phyloP scores from a whole-genome alignment of 2,113 vertebrate species.

The Eira barbara region DNA sequence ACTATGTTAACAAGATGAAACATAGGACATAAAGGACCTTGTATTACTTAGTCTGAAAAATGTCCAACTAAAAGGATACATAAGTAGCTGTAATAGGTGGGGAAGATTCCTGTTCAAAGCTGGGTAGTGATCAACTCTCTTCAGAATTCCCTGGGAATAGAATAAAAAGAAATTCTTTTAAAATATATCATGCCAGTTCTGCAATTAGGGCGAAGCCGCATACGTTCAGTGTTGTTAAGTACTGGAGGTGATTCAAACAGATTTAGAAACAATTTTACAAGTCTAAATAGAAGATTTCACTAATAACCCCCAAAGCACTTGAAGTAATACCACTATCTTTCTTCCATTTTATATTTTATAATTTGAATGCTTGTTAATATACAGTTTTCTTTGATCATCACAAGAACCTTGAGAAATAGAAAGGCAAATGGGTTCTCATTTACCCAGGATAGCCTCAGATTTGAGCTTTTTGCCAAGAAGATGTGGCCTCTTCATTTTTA shows the following conservation, averaged over 20 bases:
- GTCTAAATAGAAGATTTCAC: not conserved
- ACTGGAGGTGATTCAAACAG: not conserved
- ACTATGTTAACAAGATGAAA: constrained; percentile 18
- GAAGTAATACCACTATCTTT: not conserved
- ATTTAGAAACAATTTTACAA: not conserved
- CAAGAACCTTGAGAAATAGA: not conserved
- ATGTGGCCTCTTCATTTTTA: not conserved
- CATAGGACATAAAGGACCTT: not conserved
- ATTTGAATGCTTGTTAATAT: not conserved
- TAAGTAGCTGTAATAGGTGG: not conserved
- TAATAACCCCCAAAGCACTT: not conserved
- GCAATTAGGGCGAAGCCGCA: not conserved
- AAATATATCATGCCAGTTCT: not conserved
- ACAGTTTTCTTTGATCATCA: not conserved
- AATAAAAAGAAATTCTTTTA: not conserved
- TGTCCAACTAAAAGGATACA: not conserved
- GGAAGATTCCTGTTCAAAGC: not conserved
- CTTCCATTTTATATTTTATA: not conserved
- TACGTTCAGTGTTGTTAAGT: not conserved
- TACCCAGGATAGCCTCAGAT: not conserved
- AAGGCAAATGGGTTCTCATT: not conserved
- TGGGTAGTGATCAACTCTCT: not conserved
- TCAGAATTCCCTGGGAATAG: not conserved
- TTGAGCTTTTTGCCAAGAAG: not conserved
- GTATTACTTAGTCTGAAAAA: not conserved